Conservation (phyloP, 2,113 vertebrate species). For the Ceyx cyanopectus region DNA sequence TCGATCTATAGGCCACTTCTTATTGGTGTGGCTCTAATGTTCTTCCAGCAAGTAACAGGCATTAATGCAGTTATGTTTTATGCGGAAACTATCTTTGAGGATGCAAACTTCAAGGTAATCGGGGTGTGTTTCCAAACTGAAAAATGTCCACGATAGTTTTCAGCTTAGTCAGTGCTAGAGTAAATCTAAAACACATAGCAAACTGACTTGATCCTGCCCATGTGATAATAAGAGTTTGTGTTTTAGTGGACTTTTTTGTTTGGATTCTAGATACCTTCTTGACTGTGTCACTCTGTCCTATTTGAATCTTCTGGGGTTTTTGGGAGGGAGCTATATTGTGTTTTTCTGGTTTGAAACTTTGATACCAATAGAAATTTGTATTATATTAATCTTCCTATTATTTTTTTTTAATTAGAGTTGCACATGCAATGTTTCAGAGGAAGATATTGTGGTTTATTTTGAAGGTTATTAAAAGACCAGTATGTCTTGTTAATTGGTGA, state of each 20-base stretch:
- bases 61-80: constrained; percentile 98
- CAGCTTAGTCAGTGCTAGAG: neutral
- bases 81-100: constrained; percentile 89
- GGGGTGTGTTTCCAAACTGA: neutral
- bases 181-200: neutral
- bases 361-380: neutral
- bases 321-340: neutral
- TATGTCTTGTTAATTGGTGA: neutral
- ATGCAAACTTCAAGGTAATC: constrained; percentile 87
- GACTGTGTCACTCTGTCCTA: neutral
- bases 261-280: neutral
- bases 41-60: constrained; percentile 92
- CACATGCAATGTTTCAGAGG: neutral
- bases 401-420: neutral
- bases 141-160: neutral
- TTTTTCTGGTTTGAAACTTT: neutral
- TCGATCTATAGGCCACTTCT: constrained; percentile 88
- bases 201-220: neutral
- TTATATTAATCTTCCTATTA: neutral
- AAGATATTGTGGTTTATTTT: neutral
- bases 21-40: constrained; percentile 88
- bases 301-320: neutral
- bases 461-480: neutral
- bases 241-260: neutral
- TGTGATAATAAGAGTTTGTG: neutral